A percentile compares a stretch with the other conserved stretches of the same genome.
phyloP scores from a whole-genome alignment of 1,140 invertebrate species.

The Orius insidiosus region DNA sequence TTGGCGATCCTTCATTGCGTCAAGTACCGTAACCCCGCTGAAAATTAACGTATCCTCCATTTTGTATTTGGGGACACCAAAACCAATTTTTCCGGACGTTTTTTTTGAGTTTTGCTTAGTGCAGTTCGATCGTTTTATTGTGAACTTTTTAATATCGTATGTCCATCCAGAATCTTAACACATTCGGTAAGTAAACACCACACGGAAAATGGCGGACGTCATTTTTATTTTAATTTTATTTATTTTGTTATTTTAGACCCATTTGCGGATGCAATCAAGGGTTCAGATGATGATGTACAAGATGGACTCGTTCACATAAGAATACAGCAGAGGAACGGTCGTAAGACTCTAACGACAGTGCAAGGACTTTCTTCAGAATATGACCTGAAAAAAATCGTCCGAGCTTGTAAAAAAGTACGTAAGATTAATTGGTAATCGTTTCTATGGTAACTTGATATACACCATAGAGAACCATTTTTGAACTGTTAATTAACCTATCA shows the following conservation, averaged over 20 bases:
- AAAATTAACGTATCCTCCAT: too few relatives aligned
- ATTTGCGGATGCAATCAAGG: constrained; percentile 93
- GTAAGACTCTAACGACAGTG: constrained; percentile 97
- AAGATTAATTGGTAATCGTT: too few relatives aligned
- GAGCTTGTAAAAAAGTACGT: constrained; percentile 93
- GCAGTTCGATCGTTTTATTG: constrained; percentile 9
- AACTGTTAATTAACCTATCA: too few relatives aligned
- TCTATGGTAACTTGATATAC: too few relatives aligned
- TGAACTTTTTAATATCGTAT: constrained; percentile 65
- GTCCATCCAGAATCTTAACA: constrained; percentile 94
- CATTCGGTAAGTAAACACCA: constrained; percentile 52
- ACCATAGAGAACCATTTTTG: too few relatives aligned
- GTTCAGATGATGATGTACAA: constrained; percentile 92
- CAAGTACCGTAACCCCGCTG: neutral
- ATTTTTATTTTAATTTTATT: constrained; percentile 2
- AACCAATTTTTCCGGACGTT: neutral
- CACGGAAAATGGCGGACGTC: constrained; percentile 9
- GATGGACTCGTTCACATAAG: constrained; percentile 99
- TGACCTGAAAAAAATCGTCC: constrained; percentile 99
- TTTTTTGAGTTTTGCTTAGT: constrained; percentile 9
- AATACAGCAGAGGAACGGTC: constrained; percentile 99
- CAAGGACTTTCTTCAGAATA: constrained; percentile 94
- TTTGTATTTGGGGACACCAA: neutral
- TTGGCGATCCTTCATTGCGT: too few relatives aligned
- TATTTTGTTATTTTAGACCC: constrained; percentile 45